Evolutionary conservation across 2,113 vertebrate genomes (phyloP).

Genomic region (Larimichthys crocea): DNA sequence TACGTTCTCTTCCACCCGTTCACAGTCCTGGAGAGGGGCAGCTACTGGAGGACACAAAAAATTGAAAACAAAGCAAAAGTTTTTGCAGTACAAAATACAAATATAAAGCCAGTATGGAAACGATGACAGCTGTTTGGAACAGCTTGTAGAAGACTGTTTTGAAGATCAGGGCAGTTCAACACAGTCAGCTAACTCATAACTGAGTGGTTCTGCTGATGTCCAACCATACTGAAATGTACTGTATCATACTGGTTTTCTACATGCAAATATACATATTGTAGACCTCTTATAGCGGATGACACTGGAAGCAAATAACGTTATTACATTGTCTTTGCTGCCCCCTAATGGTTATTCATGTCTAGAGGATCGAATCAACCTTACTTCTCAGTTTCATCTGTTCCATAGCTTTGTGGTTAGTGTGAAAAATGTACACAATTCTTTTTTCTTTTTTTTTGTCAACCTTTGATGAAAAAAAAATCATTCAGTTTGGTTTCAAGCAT

Average conservation of each 20-base stretch:
- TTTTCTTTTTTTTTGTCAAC: not conserved
- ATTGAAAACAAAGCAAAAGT: not conserved
- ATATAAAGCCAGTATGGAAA: not conserved
- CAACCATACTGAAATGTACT: not conserved
- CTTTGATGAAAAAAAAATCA: not conserved
- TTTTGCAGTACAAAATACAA: no score
- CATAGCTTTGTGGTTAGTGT: not conserved
- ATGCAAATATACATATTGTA: not conserved
- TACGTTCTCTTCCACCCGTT: conserved; percentile 64
- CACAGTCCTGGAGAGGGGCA: conserved; percentile 74
- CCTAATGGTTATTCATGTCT: conserved; percentile 51
- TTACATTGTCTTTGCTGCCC: conserved; percentile 65
- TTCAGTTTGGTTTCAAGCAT: not conserved
- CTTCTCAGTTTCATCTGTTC: not conserved
- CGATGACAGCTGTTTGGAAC: not conserved
- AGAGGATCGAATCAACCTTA: not conserved
- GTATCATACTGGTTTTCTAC: not conserved
- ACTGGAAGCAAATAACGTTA: not conserved
- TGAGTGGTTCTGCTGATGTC: not conserved
- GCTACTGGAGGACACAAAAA: conserved; percentile 54
- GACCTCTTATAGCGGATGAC: not conserved
- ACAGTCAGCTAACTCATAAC: not conserved
- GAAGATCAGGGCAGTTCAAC: not conserved
- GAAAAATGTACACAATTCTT: not conserved
- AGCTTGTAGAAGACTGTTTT: not conserved